phyloP scores from a whole-genome alignment of 37 sponge, comb jelly and placozoan species.

The Geodia barretti region DNA sequence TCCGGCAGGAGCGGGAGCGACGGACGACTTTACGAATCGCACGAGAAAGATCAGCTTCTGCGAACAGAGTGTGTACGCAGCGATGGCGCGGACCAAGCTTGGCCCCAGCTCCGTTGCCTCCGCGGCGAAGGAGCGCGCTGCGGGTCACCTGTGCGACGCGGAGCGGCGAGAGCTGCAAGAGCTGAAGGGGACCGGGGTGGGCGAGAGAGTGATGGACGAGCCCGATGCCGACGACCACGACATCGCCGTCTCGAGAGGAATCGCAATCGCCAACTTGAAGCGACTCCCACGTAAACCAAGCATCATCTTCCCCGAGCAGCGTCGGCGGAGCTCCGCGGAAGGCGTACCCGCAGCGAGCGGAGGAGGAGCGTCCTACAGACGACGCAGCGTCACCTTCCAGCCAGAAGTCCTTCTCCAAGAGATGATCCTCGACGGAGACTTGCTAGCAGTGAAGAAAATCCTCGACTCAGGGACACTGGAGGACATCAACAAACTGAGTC shows the following conservation, averaged over 20 bases:
- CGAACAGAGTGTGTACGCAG: not conserved
- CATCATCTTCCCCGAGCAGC: conserved; percentile 21
- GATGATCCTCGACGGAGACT: conserved; percentile 69
- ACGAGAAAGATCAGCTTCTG: not conserved
- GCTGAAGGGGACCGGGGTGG: not conserved
- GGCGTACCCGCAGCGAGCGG: too few relatives aligned
- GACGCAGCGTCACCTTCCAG: conserved; percentile 74
- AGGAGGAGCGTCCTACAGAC: too few relatives aligned
- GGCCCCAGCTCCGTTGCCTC: not conserved
- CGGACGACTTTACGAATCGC: not conserved
- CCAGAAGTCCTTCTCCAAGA: conserved; percentile 82
- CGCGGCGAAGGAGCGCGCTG: not conserved
- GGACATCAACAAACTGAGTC: conserved; percentile 84
- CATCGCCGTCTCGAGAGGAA: not conserved
- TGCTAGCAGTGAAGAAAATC: conserved; percentile 56
- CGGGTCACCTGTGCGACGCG: not conserved
- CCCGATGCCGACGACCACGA: not conserved
- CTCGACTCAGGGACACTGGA: conserved; percentile 40
- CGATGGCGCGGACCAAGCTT: not conserved
- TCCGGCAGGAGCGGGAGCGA: too few relatives aligned
- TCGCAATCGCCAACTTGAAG: conserved; percentile 19
- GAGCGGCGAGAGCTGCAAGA: not conserved
- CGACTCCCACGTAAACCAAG: conserved; percentile 71
- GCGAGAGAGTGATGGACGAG: not conserved
- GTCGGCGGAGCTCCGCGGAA: not conserved